Percentiles rank a stretch among this genome's conserved stretches.
Conservation (phyloP, 2,113 vertebrate species). For the Rhombomys opimus region DNA sequence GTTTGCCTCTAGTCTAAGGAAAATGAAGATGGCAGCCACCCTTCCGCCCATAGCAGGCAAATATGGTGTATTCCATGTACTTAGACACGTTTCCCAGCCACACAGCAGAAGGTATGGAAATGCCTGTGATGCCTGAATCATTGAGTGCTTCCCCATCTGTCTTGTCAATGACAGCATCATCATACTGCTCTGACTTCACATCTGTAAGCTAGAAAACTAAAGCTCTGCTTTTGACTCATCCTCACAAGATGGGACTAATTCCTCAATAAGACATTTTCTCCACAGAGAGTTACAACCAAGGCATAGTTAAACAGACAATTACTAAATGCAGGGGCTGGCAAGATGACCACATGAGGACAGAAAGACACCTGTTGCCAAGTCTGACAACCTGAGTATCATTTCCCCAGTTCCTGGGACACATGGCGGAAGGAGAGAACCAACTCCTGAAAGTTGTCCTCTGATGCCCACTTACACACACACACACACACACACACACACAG, state of each 20-base stretch:
- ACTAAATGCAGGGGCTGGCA: not conserved
- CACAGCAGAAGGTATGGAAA: not conserved
- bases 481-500: no score
- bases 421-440: not conserved
- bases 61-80: not conserved
- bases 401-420: no score
- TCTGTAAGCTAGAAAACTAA: constrained; percentile 29
- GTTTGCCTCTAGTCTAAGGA: not conserved
- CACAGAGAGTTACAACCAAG: not conserved
- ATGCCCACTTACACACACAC: no score
- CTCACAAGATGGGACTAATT: constrained; percentile 44
- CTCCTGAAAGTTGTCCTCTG: not conserved
- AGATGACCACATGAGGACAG: not conserved
- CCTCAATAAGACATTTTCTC: not conserved
- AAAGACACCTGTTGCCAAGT: not conserved
- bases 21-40: not conserved
- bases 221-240: constrained; percentile 47
- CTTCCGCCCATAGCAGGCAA: constrained; percentile 7
- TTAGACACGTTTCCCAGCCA: constrained; percentile 25
- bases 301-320: not conserved
- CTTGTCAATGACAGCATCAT: constrained; percentile 3
- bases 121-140: not conserved
- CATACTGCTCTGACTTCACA: constrained; percentile 44
- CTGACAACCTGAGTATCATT: not conserved
- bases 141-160: not conserved